Percentiles rank a stretch among this genome's conserved stretches.
Evolutionary conservation across 2,797 vertebrate species (phyloP).

Genomic region (Sebastes baramenuke): DNA sequence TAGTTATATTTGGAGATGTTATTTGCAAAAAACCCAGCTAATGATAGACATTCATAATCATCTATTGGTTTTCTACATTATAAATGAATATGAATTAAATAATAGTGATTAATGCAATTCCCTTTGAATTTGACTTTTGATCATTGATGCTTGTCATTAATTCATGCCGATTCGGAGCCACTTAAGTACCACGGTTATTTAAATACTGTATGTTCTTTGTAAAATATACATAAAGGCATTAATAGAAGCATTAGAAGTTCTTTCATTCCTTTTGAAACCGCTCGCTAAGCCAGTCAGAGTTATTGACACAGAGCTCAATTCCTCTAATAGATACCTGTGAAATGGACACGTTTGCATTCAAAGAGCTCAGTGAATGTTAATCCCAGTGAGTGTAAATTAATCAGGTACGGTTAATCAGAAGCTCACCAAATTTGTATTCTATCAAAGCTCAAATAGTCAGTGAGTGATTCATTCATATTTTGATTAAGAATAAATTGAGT

Average conservation of each 20-base stretch:
- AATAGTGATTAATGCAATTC: slow-evolving; percentile 80
- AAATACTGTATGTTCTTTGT: slow-evolving; percentile 66
- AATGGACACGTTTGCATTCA: neutral
- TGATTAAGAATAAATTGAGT: neutral
- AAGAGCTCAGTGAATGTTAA: neutral
- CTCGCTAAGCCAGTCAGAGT: slow-evolving; percentile 36
- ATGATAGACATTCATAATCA: slow-evolving; percentile 64
- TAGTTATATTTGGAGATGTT: neutral
- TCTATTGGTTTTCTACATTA: slow-evolving; percentile 67
- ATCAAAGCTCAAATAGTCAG: neutral
- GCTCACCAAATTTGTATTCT: neutral
- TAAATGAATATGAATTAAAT: slow-evolving; percentile 80
- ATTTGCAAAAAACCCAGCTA: slow-evolving; percentile 15
- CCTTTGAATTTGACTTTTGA: slow-evolving; percentile 76
- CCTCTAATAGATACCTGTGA: neutral
- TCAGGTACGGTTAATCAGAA: neutral
- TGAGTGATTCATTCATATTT: neutral
- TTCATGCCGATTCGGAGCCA: slow-evolving; percentile 68
- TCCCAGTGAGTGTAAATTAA: slow-evolving; percentile 1
- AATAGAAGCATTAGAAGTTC: slow-evolving; percentile 60
- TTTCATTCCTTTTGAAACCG: slow-evolving; percentile 74
- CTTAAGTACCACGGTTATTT: slow-evolving; percentile 59
- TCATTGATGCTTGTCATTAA: slow-evolving; percentile 73
- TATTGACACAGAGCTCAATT: slow-evolving; percentile 33
- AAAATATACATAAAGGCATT: slow-evolving; percentile 67